A percentile compares a stretch with the other conserved stretches of the same genome.
phyloP scores from a whole-genome alignment of 2,888 invertebrate genomes.

The Sarcophaga subvicina region DNA sequence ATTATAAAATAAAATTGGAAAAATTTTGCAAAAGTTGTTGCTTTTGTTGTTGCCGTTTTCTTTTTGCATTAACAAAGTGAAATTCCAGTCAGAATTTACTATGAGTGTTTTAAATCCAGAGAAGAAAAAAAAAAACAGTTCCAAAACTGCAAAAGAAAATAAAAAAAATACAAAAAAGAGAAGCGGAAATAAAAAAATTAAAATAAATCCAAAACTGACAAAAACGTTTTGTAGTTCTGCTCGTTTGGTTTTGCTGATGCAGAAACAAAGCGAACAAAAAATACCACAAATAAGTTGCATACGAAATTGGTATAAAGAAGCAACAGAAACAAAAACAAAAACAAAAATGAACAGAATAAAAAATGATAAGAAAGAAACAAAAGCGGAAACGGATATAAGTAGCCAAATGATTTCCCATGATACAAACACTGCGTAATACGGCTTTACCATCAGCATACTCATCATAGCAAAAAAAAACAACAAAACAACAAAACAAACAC shows the following conservation, averaged over 20 bases:
- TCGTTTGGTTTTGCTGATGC: conserved; percentile 64
- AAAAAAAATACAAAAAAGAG: background rate
- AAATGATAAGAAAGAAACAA: conserved; percentile 10
- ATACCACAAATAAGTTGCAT: conserved; percentile 67
- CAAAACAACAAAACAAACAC: background rate
- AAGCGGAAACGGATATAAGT: conserved; percentile 65
- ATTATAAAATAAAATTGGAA: background rate
- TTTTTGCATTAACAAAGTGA: conserved; percentile 54
- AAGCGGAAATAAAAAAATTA: conserved; percentile 56
- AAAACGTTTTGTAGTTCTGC: conserved; percentile 63
- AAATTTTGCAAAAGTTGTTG: background rate
- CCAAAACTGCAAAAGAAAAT: background rate
- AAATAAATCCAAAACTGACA: conserved; percentile 68
- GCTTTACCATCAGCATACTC: background rate
- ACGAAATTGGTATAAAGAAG: conserved; percentile 33
- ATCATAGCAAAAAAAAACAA: conserved; percentile 11
- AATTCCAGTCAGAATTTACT: conserved; percentile 61
- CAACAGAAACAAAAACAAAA: background rate
- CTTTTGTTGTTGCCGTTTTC: conserved; percentile 2
- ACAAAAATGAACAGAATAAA: conserved; percentile 27
- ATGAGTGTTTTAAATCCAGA: conserved; percentile 54
- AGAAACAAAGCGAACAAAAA: conserved; percentile 64
- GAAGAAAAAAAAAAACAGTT: background rate
- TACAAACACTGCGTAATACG: conserved; percentile 63
- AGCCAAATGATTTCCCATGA: conserved; percentile 67